These are phyloP conservation scores for Acropternis orthonyx DNA, from an alignment of 2,797 vertebrate species.

Conservation along the genomic window DNA sequence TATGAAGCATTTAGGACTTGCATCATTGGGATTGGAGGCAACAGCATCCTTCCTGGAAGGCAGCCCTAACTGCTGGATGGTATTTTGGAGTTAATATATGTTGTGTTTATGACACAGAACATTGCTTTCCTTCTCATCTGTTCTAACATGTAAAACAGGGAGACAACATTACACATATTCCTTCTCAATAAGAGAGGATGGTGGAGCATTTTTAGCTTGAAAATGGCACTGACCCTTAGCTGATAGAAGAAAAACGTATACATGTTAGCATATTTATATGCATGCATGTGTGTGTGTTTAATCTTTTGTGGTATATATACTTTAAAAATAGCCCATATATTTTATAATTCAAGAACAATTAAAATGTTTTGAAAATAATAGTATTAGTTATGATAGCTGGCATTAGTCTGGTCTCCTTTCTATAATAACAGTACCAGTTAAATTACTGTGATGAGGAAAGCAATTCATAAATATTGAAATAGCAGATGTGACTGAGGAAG, in stretches of 20 bases:
- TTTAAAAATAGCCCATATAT: background rate
- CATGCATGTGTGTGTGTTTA: fast-evolving
- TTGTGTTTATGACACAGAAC: fast-evolving
- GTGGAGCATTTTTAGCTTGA: background rate
- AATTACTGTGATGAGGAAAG: background rate
- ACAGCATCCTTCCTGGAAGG: background rate
- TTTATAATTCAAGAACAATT: background rate
- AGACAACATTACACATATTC: background rate
- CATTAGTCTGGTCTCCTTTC: background rate
- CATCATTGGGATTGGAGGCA: background rate
- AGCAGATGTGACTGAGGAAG: constrained; percentile 3
- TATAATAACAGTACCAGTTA: background rate
- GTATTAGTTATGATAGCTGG: background rate
- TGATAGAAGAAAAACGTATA: background rate
- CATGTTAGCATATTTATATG: background rate
- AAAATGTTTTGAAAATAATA: background rate
- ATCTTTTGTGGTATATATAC: background rate
- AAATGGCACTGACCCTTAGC: background rate
- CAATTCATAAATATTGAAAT: constrained; percentile 20
- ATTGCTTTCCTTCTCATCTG: background rate
- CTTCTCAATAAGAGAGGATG: background rate
- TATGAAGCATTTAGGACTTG: background rate
- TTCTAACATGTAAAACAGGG: background rate
- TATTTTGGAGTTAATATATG: background rate
- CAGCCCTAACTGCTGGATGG: background rate